These are phyloP conservation scores for Mesoclemmys tuberculata DNA, from an alignment of 2,113 vertebrate species.

Conservation along the genomic window DNA sequence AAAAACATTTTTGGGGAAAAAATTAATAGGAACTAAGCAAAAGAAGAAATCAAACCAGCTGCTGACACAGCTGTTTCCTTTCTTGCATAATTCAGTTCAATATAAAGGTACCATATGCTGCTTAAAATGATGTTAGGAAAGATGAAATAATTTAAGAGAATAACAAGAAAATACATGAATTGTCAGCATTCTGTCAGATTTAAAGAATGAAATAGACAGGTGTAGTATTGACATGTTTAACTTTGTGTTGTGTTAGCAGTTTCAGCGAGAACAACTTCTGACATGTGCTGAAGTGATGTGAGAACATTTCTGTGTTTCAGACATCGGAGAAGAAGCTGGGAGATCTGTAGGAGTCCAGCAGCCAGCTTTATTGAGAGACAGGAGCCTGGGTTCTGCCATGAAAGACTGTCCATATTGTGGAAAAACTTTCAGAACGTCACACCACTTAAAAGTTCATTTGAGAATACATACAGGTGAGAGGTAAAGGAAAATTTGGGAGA, in stretches of 20 bases:
- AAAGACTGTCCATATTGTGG: conserved; percentile 99
- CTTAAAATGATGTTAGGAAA: conserved; percentile 89
- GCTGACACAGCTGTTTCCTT: conserved; percentile 94
- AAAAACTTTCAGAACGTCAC: conserved; percentile 98
- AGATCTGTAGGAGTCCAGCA: conserved; percentile 89
- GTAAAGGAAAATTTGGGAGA: neutral
- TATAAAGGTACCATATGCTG: conserved; percentile 93
- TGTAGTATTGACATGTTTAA: conserved; percentile 88
- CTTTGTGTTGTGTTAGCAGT: conserved; percentile 91
- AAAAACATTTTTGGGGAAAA: conserved; percentile 71
- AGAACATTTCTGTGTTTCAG: conserved; percentile 89
- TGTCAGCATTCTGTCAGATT: conserved; percentile 97
- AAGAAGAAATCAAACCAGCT: conserved; percentile 88
- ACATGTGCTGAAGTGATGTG: conserved; percentile 90
- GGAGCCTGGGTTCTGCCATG: conserved; percentile 92
- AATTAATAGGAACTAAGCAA: conserved; percentile 91
- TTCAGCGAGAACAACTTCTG: conserved; percentile 84
- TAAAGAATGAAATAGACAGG: conserved; percentile 86
- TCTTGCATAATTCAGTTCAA: conserved; percentile 92
- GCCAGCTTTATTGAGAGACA: conserved; percentile 89
- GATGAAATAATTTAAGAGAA: conserved; percentile 91
- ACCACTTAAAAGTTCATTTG: conserved; percentile 99
- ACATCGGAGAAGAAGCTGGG: conserved; percentile 94
- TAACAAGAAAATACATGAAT: conserved; percentile 92
- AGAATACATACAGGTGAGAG: conserved; percentile 98